A percentile compares a stretch with the other conserved stretches of the same genome.
Evolutionary conservation across 2,797 vertebrate species (phyloP).

Genomic region (Pipistrellus pipistrellus): DNA sequence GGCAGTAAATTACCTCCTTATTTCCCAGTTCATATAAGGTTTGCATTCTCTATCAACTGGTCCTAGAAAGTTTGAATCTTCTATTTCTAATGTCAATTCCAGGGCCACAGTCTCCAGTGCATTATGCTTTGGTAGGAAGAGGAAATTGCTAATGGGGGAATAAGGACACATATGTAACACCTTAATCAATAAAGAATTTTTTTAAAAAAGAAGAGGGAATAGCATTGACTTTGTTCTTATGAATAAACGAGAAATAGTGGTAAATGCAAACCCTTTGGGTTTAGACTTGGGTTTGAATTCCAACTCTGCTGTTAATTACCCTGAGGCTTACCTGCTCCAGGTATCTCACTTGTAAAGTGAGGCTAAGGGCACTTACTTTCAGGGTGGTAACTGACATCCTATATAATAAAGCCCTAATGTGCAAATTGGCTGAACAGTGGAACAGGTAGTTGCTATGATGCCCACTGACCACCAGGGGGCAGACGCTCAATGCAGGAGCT

Average conservation of each 20-base stretch:
- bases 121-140: background rate
- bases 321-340: background rate
- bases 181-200: too few relatives aligned
- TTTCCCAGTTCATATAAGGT: background rate
- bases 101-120: background rate
- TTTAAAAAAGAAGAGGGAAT: background rate
- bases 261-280: slow-evolving; percentile 1
- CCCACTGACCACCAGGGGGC: too few relatives aligned
- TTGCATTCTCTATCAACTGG: background rate
- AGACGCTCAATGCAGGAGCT: too few relatives aligned
- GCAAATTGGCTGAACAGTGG: too few relatives aligned
- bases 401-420: too few relatives aligned
- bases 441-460: too few relatives aligned
- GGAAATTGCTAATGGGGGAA: background rate
- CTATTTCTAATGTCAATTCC: background rate
- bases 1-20: background rate
- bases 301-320: background rate
- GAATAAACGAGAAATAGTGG: background rate
- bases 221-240: slow-evolving; percentile 15
- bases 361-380: background rate
- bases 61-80: background rate
- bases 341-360: background rate
- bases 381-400: background rate
- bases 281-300: slow-evolving; percentile 4
- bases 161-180: too few relatives aligned